phyloP scores from a whole-genome alignment of 2,113 vertebrate species.

The Promerops cafer region DNA sequence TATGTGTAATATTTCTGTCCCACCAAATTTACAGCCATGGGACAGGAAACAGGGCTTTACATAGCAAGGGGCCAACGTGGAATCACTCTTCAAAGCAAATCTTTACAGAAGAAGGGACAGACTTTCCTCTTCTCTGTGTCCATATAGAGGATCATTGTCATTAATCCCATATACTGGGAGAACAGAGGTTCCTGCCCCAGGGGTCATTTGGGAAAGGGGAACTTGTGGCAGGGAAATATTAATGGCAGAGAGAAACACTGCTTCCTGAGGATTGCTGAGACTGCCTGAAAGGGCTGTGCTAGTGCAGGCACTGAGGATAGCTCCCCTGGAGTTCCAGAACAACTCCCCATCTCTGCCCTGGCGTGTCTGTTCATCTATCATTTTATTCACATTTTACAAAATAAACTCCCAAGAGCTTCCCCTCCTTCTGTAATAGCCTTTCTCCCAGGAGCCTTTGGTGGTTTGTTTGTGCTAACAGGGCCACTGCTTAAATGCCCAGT shows the following conservation, averaged over 20 bases:
- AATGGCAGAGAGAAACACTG: background rate
- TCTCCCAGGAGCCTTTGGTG: background rate
- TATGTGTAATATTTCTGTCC: background rate
- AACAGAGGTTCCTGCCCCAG: background rate
- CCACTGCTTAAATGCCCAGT: background rate
- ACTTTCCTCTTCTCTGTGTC: background rate
- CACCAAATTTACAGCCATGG: background rate
- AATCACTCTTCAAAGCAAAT: background rate
- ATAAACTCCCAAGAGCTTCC: background rate
- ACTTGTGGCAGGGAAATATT: background rate
- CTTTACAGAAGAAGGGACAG: background rate
- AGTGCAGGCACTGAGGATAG: background rate
- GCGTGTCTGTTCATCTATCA: background rate
- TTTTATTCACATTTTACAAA: background rate
- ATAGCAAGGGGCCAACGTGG: fast-evolving
- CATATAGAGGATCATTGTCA: background rate
- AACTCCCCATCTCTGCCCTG: background rate
- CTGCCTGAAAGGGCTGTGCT: background rate
- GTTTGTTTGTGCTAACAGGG: background rate
- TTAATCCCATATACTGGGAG: background rate
- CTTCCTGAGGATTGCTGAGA: background rate
- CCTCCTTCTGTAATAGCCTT: background rate
- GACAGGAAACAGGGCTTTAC: background rate
- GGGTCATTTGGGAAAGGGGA: background rate
- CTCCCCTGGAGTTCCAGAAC: fast-evolving